Percentiles rank a stretch among this genome's conserved stretches.
Conservation (phyloP, 2,113 vertebrate species). For the Jaculus jaculus region DNA sequence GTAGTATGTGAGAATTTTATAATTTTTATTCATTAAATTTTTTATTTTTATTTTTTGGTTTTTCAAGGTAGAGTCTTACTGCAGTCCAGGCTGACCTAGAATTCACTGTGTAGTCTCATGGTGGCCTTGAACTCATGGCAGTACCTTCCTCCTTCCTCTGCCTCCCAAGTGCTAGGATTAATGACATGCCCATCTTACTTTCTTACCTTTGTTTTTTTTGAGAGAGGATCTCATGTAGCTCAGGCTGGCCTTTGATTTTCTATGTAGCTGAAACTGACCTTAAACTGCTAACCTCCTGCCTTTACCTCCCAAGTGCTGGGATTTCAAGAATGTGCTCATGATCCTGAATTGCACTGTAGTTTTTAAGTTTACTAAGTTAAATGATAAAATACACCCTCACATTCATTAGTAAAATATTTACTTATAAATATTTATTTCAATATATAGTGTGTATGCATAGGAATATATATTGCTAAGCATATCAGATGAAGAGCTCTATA, state of each 20-base stretch:
- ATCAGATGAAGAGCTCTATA: not conserved
- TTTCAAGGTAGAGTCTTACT: too few species aligned
- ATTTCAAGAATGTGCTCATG: too few species aligned
- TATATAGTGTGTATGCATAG: not conserved
- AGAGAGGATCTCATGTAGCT: not conserved
- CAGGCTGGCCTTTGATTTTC: not conserved
- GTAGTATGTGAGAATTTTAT: not conserved
- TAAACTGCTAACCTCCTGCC: not conserved
- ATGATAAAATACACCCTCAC: not conserved
- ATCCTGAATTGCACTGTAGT: not conserved
- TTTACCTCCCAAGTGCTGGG: not conserved
- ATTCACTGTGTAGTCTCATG: too few species aligned
- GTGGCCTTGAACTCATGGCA: too few species aligned
- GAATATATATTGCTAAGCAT: not conserved
- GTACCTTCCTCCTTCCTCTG: too few species aligned
- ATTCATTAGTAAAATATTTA: conserved; percentile 28
- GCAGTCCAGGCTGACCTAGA: too few species aligned
- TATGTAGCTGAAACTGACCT: not conserved
- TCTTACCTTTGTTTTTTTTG: not conserved
- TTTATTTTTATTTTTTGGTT: too few species aligned
- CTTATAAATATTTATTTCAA: conserved; percentile 18
- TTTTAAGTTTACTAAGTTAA: not conserved
- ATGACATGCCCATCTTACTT: not conserved
- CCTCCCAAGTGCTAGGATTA: too few species aligned
- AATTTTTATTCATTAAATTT: not conserved